Base-by-base conservation (phyloP, 2,797 vertebrate species). In the Halcyon chelicuti region DNA sequence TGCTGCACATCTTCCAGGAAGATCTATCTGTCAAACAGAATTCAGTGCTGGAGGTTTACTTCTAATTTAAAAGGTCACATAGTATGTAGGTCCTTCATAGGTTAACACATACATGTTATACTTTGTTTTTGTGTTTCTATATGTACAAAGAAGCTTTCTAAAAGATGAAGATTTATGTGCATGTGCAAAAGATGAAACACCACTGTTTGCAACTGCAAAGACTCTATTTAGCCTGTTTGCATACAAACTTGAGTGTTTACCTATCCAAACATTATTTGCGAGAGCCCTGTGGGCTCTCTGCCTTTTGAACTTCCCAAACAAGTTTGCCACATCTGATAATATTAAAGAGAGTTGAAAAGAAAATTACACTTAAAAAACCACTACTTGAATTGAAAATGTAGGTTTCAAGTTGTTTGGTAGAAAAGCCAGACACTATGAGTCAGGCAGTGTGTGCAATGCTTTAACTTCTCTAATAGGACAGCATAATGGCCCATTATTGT, bases 401-500 rank as follows among this genome's bases (percentile, higher is more conserved):
- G 66, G 72, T 91, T 95, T 97, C 75, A 92, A 95, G 70, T 96
- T 97, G 82, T 95, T 94, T 74, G 57, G 70, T 60, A 86, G 93
- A 97, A 97, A 97, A 97, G 74, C 90, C 95, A 97, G 94, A 83
- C 54, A 75, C 86, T 90, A 61, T 97, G 98, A 98, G 86, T 98
- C 97, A 97, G 95, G 78, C 79, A 86, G 75, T 71, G 83, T 94
- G 90, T 85, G 79, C 96, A 83, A 94, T 94, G 95, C 91, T 97
- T 98, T 96, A 98, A 98, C 98, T 97, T 95, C 96, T 97, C 94
- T 97, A 97, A 97, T 97, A 97, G 98, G 97, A 98, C 95, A 98
- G 96, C 80, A 93, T 98, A 98, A 98, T 98, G 97, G 95, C 60
- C 93, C 89, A 97, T 98, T 98, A 98, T 97, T 98, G 96, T 97